These are phyloP conservation scores for Microctenopoma steveboyesi DNA, from an alignment of 2,797 vertebrate species.

Conservation along the genomic window DNA sequence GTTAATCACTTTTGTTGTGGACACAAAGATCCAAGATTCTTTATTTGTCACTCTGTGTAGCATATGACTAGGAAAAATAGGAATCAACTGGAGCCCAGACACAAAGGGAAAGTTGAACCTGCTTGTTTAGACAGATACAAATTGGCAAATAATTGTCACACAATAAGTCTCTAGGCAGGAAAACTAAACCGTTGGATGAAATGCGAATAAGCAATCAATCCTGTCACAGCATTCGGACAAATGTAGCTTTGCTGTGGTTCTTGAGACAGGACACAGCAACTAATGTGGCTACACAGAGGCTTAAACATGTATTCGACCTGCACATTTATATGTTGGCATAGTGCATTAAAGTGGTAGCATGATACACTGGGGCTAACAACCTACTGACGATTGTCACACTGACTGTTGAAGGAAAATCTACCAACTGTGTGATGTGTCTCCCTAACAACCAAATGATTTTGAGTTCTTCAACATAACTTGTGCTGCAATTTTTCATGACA, in stretches of 20 bases:
- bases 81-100: too few relatives aligned
- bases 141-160: neutral
- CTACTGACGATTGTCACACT: neutral
- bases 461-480: conserved; percentile 27
- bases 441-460: conserved; percentile 27
- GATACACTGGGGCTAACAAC: conserved; percentile 2
- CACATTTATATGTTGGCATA: neutral
- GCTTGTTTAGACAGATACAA: too few relatives aligned
- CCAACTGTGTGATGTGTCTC: neutral
- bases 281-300: too few relatives aligned
- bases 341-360: neutral
- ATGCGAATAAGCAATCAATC: too few relatives aligned
- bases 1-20: too few relatives aligned
- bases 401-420: conserved; percentile 18
- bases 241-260: neutral
- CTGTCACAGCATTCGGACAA: neutral
- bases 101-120: too few relatives aligned
- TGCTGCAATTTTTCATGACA: conserved; percentile 35
- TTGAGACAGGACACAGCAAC: too few relatives aligned
- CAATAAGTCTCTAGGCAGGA: neutral
- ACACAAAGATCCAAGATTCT: too few relatives aligned
- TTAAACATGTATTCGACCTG: neutral
- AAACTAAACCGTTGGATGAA: neutral
- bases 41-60: too few relatives aligned
- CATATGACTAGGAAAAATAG: too few relatives aligned